phyloP scores from a whole-genome alignment of 2,113 vertebrate species.

The Stomatorhinus ivindoensis region DNA sequence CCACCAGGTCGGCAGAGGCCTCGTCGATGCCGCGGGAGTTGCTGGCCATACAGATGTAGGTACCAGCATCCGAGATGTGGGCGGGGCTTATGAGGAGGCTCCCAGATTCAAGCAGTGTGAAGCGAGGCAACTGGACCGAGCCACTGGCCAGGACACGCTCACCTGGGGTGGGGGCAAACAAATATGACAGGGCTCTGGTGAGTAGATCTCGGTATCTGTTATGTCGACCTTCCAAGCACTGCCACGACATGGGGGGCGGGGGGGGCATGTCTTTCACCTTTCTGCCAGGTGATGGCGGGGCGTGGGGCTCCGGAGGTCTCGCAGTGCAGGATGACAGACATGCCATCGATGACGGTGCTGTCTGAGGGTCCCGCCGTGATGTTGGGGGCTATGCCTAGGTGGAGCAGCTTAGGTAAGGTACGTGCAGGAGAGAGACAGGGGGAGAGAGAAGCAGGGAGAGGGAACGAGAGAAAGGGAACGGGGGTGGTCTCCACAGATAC shows the following conservation, averaged over 20 bases:
- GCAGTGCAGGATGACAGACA: conserved; percentile 84
- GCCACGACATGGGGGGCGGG: no score
- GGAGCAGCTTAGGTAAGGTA: conserved; percentile 16
- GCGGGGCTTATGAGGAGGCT: conserved; percentile 87
- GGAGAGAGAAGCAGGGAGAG: not conserved
- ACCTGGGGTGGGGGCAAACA: conserved; percentile 51
- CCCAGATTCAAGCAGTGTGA: conserved; percentile 89
- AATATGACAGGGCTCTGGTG: not conserved
- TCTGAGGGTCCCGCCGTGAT: conserved; percentile 91
- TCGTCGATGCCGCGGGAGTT: conserved; percentile 92
- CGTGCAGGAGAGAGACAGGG: conserved; percentile 8
- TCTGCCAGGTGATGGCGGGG: conserved; percentile 96
- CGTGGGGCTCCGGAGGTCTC: conserved; percentile 91
- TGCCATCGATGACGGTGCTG: conserved; percentile 93
- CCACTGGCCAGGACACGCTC: conserved; percentile 89
- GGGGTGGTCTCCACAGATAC: not conserved
- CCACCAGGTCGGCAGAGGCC: conserved; percentile 79
- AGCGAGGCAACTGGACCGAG: conserved; percentile 85
- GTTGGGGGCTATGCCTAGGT: conserved; percentile 86
- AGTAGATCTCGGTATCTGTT: not conserved
- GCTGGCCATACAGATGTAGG: conserved; percentile 87
- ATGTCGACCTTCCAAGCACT: not conserved
- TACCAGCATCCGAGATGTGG: conserved; percentile 76
- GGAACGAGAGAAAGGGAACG: not conserved
- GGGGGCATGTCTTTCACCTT: conserved; percentile 59